Base-by-base conservation (phyloP, 2,888 invertebrate genomes). In the Stenurella melanura region DNA sequence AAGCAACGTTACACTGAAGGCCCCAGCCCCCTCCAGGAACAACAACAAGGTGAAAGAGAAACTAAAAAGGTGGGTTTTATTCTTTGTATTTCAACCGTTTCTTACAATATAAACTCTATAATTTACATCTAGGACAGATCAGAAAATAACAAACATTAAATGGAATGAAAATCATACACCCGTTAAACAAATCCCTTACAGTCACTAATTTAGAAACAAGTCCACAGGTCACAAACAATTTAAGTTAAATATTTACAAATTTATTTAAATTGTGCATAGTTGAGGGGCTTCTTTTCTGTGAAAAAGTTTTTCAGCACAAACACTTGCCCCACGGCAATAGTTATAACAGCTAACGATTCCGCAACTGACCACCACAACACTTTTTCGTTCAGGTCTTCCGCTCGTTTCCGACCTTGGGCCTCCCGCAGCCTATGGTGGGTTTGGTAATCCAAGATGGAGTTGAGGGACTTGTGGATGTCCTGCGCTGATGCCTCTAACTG, bases 351-450 rank as follows among this genome's bases (percentile, higher is more conserved):
- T 4, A 95, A 85, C 12, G 98, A 96, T 90, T 99, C 98, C 82
- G 96, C 92, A 60, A 96, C 90, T 0, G 98, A 97, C 98, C 98
- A 99, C 92, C 94, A 93, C 87, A 97, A 92, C 10, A 99, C 98
- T 84, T 96, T 92, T 88, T 98, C 97, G 86, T 98, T 99, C 73
- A 99, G 91, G 88, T 98, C 97, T 90, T 99, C 99, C 0, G 98
- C 99, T 76, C 98, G 92, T 87, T 97, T 98, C 71, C 98, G 93
- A 69, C 98, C 96, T 89, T 98, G 97, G 1, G 98, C 95, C 90
- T 99, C 99, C 71, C 97, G 92, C 78, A 99, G 90, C 76, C 98
- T 93, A 90, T 99, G 98, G 90, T 99, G 98, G 6, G 99, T 99
- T 91, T 99, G 99, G 86, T 96, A 96, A 89, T 99, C 99, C 80